phyloP scores from a whole-genome alignment of 2,797 vertebrate genomes.

The Oophaga sylvatica region DNA sequence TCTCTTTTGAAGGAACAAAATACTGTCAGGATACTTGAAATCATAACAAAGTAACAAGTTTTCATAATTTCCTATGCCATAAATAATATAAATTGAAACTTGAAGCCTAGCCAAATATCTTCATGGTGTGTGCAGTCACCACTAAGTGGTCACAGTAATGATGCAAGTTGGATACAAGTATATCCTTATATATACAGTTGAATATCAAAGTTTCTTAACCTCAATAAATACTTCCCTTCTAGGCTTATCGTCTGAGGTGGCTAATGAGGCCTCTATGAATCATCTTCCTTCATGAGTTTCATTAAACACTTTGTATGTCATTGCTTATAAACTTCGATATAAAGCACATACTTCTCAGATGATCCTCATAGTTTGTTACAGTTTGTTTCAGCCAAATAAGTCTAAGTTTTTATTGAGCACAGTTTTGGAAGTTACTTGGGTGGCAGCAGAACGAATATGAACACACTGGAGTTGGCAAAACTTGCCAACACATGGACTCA shows the following conservation, averaged over 20 bases:
- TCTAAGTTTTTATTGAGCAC: slow-evolving; percentile 13
- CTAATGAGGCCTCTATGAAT: background rate
- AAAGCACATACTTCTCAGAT: background rate
- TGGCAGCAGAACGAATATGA: slow-evolving; percentile 4
- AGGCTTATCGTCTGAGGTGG: background rate
- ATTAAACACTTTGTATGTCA: background rate
- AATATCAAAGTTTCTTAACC: background rate
- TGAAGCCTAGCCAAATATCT: background rate
- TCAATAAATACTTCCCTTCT: background rate
- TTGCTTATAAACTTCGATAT: background rate
- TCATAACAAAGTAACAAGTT: background rate
- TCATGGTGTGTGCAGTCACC: background rate
- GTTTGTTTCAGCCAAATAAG: background rate
- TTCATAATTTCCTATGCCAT: background rate
- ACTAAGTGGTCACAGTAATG: background rate
- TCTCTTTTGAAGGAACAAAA: background rate
- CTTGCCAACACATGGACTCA: slow-evolving; percentile 32
- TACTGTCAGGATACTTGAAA: background rate
- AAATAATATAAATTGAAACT: background rate
- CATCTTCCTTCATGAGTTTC: background rate
- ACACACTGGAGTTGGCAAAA: background rate
- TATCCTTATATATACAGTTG: background rate
- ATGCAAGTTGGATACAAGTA: background rate
- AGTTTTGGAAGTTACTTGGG: slow-evolving; percentile 17
- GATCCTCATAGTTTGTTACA: background rate